A percentile compares a stretch with the other conserved stretches of the same genome.
Evolutionary conservation across 2,797 vertebrate species (phyloP).

Genomic region (Geotrypetes seraphini): DNA sequence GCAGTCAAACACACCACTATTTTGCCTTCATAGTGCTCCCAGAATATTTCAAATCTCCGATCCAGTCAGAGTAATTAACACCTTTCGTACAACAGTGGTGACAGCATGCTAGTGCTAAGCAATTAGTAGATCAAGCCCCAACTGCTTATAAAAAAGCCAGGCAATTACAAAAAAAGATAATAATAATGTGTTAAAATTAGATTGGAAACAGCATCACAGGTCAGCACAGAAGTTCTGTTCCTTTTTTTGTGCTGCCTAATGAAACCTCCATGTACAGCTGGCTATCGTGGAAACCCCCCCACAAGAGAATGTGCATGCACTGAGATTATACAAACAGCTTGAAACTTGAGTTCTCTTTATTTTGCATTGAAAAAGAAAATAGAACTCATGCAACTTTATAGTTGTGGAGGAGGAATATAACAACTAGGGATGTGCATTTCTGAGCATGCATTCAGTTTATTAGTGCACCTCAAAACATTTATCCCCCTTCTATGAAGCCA

Average conservation of each 20-base stretch:
- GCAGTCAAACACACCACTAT: too few relatives aligned
- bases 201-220: neutral
- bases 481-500: too few relatives aligned
- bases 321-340: neutral
- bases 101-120: conserved; percentile 4
- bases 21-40: neutral
- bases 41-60: neutral
- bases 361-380: neutral
- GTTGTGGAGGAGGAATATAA: too few relatives aligned
- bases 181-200: conserved; percentile 19
- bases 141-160: conserved; percentile 28
- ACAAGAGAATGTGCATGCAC: neutral
- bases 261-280: neutral
- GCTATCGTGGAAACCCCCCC: too few relatives aligned
- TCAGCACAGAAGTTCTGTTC: neutral
- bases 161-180: conserved; percentile 46
- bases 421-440: too few relatives aligned
- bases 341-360: neutral
- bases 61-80: conserved; percentile 7
- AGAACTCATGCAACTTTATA: too few relatives aligned
- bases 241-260: neutral
- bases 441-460: too few relatives aligned
- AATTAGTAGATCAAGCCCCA: conserved; percentile 29
- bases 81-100: conserved; percentile 1
- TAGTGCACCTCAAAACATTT: too few relatives aligned